Conservation (phyloP, 2,797 vertebrate species). For the Halcyon leucocephala region DNA sequence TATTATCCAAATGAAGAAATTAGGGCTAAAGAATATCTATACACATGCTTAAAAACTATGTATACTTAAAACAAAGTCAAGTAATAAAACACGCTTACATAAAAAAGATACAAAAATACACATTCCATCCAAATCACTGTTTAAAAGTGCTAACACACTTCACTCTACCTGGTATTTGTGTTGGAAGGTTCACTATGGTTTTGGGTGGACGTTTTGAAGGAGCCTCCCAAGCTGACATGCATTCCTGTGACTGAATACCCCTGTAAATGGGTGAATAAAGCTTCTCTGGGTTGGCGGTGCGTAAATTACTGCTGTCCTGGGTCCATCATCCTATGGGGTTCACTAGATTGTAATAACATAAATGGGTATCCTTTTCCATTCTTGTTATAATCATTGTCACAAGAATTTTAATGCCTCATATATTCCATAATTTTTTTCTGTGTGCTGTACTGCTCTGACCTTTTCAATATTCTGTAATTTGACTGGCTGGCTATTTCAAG, state of each 20-base stretch:
- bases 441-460: constrained; percentile 80
- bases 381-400: constrained; percentile 83
- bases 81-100: neutral
- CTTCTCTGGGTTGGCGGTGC: neutral
- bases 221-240: neutral
- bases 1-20: neutral
- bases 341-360: constrained; percentile 77
- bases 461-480: constrained; percentile 87
- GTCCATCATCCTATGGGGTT: constrained; percentile 55
- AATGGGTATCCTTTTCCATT: constrained; percentile 76
- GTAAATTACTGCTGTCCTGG: constrained; percentile 57
- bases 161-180: neutral
- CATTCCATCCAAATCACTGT: neutral
- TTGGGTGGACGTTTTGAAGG: neutral
- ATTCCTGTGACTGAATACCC: neutral
- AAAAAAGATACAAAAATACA: neutral
- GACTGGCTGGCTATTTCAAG: constrained; percentile 81
- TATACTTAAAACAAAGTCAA: neutral
- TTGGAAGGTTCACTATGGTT: neutral
- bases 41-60: neutral
- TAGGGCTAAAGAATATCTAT: neutral
- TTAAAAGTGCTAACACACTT: neutral
- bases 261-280: constrained; percentile 45
- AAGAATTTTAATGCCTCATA: constrained; percentile 86
- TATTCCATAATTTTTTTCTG: constrained; percentile 82